These are phyloP conservation scores for Spicauda simplicius DNA, from an alignment of 2,888 invertebrate genomes.

Conservation along the genomic window DNA sequence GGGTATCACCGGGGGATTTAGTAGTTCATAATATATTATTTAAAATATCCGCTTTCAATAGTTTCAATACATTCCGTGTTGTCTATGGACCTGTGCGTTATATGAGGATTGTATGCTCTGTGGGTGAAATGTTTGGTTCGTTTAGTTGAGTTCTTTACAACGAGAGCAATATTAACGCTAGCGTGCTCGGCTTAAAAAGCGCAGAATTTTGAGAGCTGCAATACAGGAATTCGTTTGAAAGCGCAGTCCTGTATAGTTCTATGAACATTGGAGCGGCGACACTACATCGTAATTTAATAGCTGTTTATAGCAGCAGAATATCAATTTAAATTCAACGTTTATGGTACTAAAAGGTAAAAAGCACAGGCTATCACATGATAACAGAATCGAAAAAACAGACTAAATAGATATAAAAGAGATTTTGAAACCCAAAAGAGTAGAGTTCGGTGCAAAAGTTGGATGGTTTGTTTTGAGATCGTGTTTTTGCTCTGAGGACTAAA, in stretches of 20 bases:
- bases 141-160: slow-evolving; percentile 1
- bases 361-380: not conserved
- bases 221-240: slow-evolving; percentile 9
- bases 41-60: slow-evolving; percentile 4
- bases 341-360: not conserved
- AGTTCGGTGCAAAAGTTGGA: too few species aligned
- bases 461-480: too few species aligned
- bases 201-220: slow-evolving; percentile 9
- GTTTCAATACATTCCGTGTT: not conserved
- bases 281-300: not conserved
- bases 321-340: too few species aligned
- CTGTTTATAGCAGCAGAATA: too few species aligned
- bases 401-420: too few species aligned
- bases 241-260: not conserved
- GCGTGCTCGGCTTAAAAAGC: slow-evolving; percentile 10
- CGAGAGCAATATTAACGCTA: slow-evolving; percentile 17
- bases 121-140: not conserved
- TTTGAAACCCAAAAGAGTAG: too few species aligned
- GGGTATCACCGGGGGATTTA: too few species aligned
- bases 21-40: not conserved
- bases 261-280: not conserved
- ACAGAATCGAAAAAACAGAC: too few species aligned
- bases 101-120: not conserved
- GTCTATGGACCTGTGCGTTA: not conserved
- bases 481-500: too few species aligned